A percentile compares a stretch with the other conserved stretches of the same genome.
Conservation (phyloP, 2,113 vertebrate species). For the Neopipo cinnamomea region DNA sequence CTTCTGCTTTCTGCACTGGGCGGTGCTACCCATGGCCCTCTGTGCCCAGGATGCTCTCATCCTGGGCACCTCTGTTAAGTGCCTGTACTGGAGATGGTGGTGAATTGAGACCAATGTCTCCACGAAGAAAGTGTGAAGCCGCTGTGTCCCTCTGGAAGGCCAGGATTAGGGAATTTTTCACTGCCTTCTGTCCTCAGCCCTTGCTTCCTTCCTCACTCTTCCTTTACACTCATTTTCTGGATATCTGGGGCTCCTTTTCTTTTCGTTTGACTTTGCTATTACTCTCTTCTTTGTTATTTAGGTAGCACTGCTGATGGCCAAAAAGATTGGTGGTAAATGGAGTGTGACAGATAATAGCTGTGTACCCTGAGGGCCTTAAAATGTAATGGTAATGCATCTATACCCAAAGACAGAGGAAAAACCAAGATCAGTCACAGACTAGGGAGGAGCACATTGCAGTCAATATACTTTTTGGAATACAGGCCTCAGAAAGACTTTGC, state of each 20-base stretch:
- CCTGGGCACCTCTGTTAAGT: neutral
- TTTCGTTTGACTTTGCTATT: neutral
- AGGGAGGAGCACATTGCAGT: neutral
- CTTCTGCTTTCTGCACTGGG: neutral
- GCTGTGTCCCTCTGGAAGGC: neutral
- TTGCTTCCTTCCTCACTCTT: neutral
- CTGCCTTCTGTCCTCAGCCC: neutral
- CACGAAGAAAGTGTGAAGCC: neutral
- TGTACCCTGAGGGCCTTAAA: neutral
- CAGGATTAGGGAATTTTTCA: neutral
- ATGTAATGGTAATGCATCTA: neutral
- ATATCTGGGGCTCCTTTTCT: neutral
- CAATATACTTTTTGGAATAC: neutral
- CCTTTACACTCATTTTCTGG: neutral
- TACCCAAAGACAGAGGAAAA: neutral
- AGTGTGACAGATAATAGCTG: neutral
- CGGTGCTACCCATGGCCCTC: accelerated
- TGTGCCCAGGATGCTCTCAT: accelerated
- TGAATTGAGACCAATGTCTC: accelerated
- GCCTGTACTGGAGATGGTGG: accelerated
- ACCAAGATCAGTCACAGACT: neutral
- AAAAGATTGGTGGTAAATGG: neutral
- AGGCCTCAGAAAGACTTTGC: neutral
- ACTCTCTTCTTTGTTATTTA: neutral
- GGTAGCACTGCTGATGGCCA: neutral